phyloP scores from a whole-genome alignment of 2,888 invertebrate genomes.

The Hydrotaea diabolus region DNA sequence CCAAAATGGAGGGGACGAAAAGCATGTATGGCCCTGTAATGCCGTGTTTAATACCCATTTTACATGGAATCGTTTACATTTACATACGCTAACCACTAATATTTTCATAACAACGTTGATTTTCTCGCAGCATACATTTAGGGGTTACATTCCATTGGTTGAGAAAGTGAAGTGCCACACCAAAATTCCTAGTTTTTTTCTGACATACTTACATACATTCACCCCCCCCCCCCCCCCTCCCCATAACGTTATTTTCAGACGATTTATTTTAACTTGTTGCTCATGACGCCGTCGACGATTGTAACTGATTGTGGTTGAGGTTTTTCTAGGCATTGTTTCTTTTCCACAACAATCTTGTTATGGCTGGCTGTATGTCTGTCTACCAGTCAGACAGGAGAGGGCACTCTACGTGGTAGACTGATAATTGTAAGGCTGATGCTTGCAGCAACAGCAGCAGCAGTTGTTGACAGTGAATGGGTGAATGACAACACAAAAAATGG shows the following conservation, averaged over 20 bases:
- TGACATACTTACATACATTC: no score
- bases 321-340: background rate
- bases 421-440: slow-evolving; percentile 19
- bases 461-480: background rate
- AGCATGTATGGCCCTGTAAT: background rate
- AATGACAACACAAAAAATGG: background rate
- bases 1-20: no score
- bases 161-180: no score
- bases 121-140: slow-evolving; percentile 42
- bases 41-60: background rate
- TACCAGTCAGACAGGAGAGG: no score
- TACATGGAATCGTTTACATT: background rate
- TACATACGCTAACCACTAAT: slow-evolving; percentile 9
- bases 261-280: slow-evolving; percentile 63
- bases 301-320: slow-evolving; percentile 16
- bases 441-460: background rate
- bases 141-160: background rate
- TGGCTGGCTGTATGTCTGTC: no score
- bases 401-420: background rate
- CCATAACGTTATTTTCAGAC: background rate
- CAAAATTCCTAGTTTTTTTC: no score
- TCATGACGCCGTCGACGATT: slow-evolving; percentile 19
- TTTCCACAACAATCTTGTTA: background rate
- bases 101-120: background rate
- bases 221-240: no score